Evolutionary conservation across 2,888 invertebrate genomes (phyloP), one percentile per base, ranked within the genome.

Genomic region (Eudemis profundana): DNA sequence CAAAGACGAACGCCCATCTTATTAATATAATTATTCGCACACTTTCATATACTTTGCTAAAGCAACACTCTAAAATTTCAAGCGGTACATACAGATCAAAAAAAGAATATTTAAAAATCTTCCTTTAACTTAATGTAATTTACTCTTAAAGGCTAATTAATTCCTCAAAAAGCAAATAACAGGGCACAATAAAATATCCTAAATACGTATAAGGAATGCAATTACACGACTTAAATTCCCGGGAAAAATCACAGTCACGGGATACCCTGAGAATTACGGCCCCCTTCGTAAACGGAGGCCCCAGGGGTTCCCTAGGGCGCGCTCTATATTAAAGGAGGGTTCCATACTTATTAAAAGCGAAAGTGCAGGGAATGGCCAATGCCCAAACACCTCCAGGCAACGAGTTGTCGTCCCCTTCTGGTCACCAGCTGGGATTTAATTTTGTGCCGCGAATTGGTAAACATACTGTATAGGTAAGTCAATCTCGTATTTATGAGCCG

Each of bases 311-410:
- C 86, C 84, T 57, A 73, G 82, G 84, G 87, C 82, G 76, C 75
- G 74, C 76, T 83, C 81, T 87, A 87, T 90, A 90, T 90, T 89
- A 89, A 89, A 86, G 79, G 78, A 85, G 89, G 89, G 85, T 81
- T 77, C 81, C 75, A 67, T 78, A 81, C 82, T 87, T 89, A 89
- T 89, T 88, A 89, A 87, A 87, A 81, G 79, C 75, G 80, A 81
- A 78, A 84, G 81, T 85, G 86, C 83, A 85, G 78, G 75, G 73
- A 70, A 67, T 72, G 71, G 71, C 64, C 59, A 72, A 74, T 71
- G 74, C 74, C 77, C 80, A 87, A 86, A 87, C 83, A 85, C 86
- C 85, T 87, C 69, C 71, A 71, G 85, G 86, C 82, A 71, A 76
- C 47, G 69, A 47, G 42, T 47, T 54, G 74, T 72, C 49, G 74